Evolutionary conservation across 2,113 vertebrate species (phyloP).

Genomic region (Oxyruncus cristatus): DNA sequence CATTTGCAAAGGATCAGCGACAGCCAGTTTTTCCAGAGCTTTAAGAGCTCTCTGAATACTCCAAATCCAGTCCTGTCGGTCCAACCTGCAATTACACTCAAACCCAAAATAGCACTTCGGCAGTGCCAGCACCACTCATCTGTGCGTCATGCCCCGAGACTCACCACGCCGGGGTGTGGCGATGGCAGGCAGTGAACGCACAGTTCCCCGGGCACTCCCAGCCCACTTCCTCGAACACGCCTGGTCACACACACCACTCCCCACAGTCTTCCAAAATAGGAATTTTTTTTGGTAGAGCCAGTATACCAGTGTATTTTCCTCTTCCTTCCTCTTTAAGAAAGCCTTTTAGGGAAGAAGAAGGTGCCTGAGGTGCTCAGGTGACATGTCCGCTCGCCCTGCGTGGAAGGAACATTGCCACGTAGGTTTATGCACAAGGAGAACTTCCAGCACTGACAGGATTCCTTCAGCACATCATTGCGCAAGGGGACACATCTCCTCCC

Average conservation of each 20-base stretch:
- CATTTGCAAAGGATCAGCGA: neutral
- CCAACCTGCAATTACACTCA: conserved; percentile 4
- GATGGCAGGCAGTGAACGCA: fast-evolving
- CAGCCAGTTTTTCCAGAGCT: neutral
- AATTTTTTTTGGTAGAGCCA: neutral
- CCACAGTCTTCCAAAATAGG: neutral
- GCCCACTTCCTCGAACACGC: neutral
- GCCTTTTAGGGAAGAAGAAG: neutral
- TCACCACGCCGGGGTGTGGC: neutral
- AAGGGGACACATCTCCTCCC: neutral
- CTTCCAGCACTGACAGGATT: neutral
- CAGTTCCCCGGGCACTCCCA: neutral
- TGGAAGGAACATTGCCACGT: fast-evolving
- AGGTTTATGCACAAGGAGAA: neutral
- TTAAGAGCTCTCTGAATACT: neutral
- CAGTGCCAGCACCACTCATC: neutral
- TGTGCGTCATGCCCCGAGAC: neutral
- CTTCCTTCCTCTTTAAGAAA: neutral
- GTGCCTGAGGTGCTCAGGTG: neutral
- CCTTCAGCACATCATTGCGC: neutral
- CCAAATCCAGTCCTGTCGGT: neutral
- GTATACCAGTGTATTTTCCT: neutral
- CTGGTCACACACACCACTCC: neutral
- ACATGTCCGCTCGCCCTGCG: neutral
- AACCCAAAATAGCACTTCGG: neutral